A percentile compares a stretch with the other conserved stretches of the same genome.
These are phyloP conservation scores for Malacoraja senta DNA, from an alignment of 2,797 vertebrate genomes.

Conservation along the genomic window DNA sequence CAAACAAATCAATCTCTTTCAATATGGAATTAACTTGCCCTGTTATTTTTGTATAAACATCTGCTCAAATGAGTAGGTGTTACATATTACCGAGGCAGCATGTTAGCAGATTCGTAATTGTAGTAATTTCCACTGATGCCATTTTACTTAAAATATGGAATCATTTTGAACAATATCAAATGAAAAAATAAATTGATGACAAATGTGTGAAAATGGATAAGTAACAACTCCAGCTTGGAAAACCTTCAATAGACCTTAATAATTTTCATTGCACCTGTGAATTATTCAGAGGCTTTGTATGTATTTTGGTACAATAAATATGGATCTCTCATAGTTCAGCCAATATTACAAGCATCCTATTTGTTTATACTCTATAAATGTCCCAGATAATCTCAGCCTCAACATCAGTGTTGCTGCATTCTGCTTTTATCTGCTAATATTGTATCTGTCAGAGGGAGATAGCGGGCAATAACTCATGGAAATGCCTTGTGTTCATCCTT, in stretches of 20 bases:
- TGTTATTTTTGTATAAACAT: not conserved
- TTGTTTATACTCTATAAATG: not conserved
- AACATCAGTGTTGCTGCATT: not conserved
- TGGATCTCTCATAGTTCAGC: not conserved
- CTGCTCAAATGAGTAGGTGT: constrained; percentile 10
- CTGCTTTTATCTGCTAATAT: constrained; percentile 5
- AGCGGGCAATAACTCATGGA: not conserved
- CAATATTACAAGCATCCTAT: not conserved
- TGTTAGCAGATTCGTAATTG: not conserved
- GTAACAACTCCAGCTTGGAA: not conserved
- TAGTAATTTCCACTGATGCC: not conserved
- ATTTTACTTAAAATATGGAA: constrained; percentile 15
- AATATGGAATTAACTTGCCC: not conserved
- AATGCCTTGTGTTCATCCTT: not conserved
- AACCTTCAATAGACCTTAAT: not conserved
- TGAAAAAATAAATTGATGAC: not conserved
- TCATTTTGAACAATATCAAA: not conserved
- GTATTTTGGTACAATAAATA: not conserved
- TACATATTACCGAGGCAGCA: not conserved
- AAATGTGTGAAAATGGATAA: not conserved
- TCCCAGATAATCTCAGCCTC: not conserved
- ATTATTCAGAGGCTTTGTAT: not conserved
- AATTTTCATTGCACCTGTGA: not conserved
- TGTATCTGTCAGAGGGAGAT: not conserved
- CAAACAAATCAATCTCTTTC: not conserved